phyloP scores from a whole-genome alignment of 2,113 vertebrate species.

The Pteropus alecto region DNA sequence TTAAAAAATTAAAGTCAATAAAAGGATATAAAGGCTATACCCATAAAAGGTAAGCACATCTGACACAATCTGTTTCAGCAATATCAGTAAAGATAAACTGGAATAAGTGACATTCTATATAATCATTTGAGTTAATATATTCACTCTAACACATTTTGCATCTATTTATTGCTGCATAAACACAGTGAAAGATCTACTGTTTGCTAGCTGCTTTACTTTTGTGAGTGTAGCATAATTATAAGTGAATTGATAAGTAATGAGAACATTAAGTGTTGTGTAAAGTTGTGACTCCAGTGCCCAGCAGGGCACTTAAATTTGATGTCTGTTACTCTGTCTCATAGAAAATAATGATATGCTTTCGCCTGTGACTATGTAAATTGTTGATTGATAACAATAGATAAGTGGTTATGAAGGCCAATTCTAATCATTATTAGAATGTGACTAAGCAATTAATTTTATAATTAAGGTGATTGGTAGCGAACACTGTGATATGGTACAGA shows the following conservation, averaged over 20 bases:
- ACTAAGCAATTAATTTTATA: constrained; percentile 68
- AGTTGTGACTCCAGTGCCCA: constrained; percentile 75
- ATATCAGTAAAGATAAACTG: constrained; percentile 39
- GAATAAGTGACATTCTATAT: constrained; percentile 51
- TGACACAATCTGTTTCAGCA: constrained; percentile 1
- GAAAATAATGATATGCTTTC: constrained; percentile 72
- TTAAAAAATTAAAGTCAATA: neutral
- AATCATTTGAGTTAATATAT: constrained; percentile 44
- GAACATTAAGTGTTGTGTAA: constrained; percentile 79
- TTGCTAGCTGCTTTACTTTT: constrained; percentile 73
- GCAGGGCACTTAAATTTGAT: constrained; percentile 80
- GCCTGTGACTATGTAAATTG: constrained; percentile 67
- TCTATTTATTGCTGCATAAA: constrained; percentile 65
- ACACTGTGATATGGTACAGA: neutral
- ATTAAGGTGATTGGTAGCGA: constrained; percentile 62
- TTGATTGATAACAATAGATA: constrained; percentile 74
- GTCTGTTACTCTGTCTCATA: constrained; percentile 77
- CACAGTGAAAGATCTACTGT: constrained; percentile 67
- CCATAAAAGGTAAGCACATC: constrained; percentile 34
- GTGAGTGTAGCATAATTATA: constrained; percentile 72
- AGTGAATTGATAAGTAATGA: constrained; percentile 81
- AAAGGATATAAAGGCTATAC: neutral
- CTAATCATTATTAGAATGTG: constrained; percentile 63
- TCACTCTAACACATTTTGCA: constrained; percentile 40
- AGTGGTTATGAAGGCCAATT: constrained; percentile 69